These are phyloP conservation scores for Hyles lineata DNA, from an alignment of 2,888 invertebrate species.

Conservation along the genomic window DNA sequence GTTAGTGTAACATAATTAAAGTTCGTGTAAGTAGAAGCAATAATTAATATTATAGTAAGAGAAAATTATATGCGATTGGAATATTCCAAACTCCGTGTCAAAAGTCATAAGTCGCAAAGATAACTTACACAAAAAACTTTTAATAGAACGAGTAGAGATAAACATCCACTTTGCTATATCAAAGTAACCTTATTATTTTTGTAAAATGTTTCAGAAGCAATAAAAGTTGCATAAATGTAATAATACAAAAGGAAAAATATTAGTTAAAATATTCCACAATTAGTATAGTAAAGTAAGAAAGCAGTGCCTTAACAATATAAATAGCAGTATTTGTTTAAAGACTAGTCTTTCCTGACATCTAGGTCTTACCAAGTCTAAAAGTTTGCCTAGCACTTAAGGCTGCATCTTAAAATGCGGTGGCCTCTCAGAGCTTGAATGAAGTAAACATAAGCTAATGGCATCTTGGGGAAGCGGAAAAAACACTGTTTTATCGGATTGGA, in stretches of 20 bases:
- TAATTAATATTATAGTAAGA: no score
- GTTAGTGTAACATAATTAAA: no score
- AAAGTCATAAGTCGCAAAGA: no score
- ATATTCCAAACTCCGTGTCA: no score
- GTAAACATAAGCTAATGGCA: conserved; percentile 10
- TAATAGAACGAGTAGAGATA: background rate
- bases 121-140: no score
- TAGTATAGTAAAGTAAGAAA: background rate
- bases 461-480: background rate
- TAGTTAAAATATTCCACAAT: no score
- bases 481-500: background rate
- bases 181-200: no score
- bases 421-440: conserved; percentile 27
- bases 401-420: conserved; percentile 14
- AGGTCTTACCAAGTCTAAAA: conserved; percentile 14
- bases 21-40: no score
- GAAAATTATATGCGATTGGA: no score
- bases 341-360: background rate
- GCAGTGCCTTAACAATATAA: background rate
- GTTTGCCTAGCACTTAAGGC: conserved; percentile 21
- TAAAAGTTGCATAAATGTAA: no score
- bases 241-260: no score
- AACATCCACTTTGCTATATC: background rate
- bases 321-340: background rate
- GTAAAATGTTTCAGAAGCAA: no score